These are phyloP conservation scores for Wasmannia auropunctata DNA, from an alignment of 1,140 invertebrate species.

Conservation along the genomic window DNA sequence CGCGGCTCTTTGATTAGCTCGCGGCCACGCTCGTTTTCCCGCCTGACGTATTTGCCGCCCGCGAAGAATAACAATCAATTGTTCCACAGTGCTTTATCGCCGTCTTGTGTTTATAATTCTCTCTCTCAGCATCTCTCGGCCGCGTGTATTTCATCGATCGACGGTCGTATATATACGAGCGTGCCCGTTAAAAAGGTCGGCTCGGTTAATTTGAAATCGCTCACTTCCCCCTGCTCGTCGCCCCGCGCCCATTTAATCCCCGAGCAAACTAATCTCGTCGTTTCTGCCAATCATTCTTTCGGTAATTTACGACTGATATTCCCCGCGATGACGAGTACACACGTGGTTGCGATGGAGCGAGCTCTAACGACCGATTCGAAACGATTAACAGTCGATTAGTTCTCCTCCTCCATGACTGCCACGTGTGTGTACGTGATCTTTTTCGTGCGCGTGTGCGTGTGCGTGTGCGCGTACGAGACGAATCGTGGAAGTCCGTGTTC, in stretches of 20 bases:
- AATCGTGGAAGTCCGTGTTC: conserved; percentile 56
- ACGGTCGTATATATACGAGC: not conserved
- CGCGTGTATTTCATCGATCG: conserved; percentile 33
- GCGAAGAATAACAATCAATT: conserved; percentile 54
- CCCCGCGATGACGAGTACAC: not conserved
- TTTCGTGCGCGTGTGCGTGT: not conserved
- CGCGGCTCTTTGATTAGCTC: conserved; percentile 31
- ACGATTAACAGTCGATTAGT: conserved; percentile 7
- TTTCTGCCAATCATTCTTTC: conserved; percentile 43
- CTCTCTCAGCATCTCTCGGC: not conserved
- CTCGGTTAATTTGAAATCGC: conserved; percentile 33
- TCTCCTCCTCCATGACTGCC: not conserved
- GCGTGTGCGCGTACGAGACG: not conserved
- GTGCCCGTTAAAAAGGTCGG: conserved; percentile 22
- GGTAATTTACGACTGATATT: conserved; percentile 40
- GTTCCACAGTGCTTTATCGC: conserved; percentile 34
- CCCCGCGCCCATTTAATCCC: not conserved
- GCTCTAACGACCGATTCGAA: not conserved
- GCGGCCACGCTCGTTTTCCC: conserved; percentile 27
- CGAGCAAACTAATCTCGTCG: conserved; percentile 24
- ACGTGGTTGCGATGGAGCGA: not conserved
- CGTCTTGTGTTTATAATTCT: conserved; percentile 37
- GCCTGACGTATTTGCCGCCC: conserved; percentile 28
- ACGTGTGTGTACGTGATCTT: not conserved
- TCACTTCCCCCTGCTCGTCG: too few relatives aligned